These are phyloP conservation scores for Drosophila greeni DNA, from an alignment of 2,888 invertebrate species.

Conservation along the genomic window DNA sequence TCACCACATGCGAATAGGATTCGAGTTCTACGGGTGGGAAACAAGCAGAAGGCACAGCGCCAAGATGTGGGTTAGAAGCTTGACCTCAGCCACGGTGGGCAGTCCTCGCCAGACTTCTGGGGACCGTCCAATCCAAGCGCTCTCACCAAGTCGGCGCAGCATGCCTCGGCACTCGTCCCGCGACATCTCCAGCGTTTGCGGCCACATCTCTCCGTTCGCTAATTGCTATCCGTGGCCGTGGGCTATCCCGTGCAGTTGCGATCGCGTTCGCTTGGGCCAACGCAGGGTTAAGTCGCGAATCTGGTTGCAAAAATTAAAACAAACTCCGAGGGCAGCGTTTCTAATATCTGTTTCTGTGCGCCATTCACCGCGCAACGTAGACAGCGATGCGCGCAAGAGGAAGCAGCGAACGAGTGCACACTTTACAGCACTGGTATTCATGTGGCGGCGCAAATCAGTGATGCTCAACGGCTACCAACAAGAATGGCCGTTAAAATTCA, in stretches of 20 bases:
- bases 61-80: constrained; percentile 4
- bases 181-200: constrained; percentile 83
- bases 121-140: constrained; percentile 22
- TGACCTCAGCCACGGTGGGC: not conserved
- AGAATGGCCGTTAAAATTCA: not conserved
- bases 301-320: constrained; percentile 61
- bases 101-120: constrained; percentile 18
- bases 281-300: constrained; percentile 50
- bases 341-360: constrained; percentile 36
- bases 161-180: constrained; percentile 93
- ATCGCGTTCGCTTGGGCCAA: constrained; percentile 30
- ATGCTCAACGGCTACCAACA: no score
- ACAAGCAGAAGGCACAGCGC: not conserved
- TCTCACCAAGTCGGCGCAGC: constrained; percentile 89
- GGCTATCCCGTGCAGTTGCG: constrained; percentile 49
- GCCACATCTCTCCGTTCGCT: constrained; percentile 74
- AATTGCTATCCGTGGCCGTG: constrained; percentile 62
- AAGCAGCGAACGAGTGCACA: no score
- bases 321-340: constrained; percentile 66
- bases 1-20: constrained; percentile 93
- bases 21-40: constrained; percentile 86
- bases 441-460: no score
- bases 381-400: no score
- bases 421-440: no score
- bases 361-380: constrained; percentile 8